Conservation (phyloP, 2,888 invertebrate species). For the Eupithecia subfuscata region DNA sequence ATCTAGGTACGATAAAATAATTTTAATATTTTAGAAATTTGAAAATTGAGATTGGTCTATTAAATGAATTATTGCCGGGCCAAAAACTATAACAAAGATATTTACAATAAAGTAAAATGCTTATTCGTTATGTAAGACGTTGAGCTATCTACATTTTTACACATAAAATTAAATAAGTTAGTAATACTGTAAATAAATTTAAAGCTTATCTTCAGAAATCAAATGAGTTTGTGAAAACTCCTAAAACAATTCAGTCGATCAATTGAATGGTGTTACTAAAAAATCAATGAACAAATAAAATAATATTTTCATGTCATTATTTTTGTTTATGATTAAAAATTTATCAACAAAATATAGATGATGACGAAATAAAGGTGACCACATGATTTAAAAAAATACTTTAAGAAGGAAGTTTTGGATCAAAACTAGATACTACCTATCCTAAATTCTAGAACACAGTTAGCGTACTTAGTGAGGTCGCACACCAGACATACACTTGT, state of each 20-base stretch:
- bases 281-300: slow-evolving; percentile 26
- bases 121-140: slow-evolving; percentile 27
- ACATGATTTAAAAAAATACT: not conserved
- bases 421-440: not conserved
- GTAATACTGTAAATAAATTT: slow-evolving; percentile 83
- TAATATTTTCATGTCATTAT: slow-evolving; percentile 26
- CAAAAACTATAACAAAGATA: not conserved
- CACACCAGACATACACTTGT: not conserved
- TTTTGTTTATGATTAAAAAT: slow-evolving; percentile 12
- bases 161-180: slow-evolving; percentile 77
- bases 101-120: slow-evolving; percentile 5
- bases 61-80: not conserved
- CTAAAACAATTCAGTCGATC: slow-evolving; percentile 69
- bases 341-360: slow-evolving; percentile 16
- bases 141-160: slow-evolving; percentile 78
- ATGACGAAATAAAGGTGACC: not conserved
- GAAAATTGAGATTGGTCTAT: not conserved
- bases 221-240: slow-evolving; percentile 45
- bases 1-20: too few relatives aligned
- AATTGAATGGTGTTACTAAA: slow-evolving; percentile 45
- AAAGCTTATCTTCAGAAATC: slow-evolving; percentile 71
- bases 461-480: not conserved
- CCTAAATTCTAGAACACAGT: not conserved
- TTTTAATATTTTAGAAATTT: not conserved
- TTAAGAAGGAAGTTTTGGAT: not conserved